Evolutionary conservation across 2,797 vertebrate species (phyloP).

Genomic region (Hozukius guyotensis): DNA sequence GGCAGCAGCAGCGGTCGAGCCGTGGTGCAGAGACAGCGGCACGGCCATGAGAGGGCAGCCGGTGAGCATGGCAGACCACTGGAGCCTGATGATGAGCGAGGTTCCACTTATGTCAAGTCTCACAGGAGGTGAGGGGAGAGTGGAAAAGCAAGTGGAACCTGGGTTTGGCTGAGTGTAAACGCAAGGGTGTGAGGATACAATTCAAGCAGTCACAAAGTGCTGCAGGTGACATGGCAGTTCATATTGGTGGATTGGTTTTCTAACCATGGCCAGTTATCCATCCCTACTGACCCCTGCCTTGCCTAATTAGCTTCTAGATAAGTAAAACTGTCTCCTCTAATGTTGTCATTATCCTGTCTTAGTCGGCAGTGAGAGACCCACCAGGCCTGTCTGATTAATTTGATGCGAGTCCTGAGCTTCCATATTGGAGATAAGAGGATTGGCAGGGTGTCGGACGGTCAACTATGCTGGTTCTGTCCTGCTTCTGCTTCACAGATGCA

Average conservation of each 20-base stretch:
- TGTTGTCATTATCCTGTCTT: conserved; percentile 48
- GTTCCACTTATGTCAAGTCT: conserved; percentile 91
- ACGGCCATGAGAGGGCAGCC: conserved; percentile 82
- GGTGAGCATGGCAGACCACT: conserved; percentile 87
- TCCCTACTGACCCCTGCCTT: not conserved
- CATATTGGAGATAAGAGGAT: conserved; percentile 41
- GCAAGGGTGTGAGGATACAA: not conserved
- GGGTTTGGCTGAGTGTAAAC: conserved; percentile 36
- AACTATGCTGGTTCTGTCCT: conserved; percentile 15
- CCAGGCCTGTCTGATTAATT: conserved; percentile 37
- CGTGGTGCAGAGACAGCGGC: conserved; percentile 84
- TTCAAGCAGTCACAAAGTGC: not conserved
- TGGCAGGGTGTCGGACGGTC: conserved; percentile 7
- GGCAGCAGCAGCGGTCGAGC: conserved; percentile 77
- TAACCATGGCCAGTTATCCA: not conserved
- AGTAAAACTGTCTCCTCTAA: conserved; percentile 13
- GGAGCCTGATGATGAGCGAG: conserved; percentile 89
- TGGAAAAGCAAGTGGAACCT: conserved; percentile 42
- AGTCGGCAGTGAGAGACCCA: conserved; percentile 24
- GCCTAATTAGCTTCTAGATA: conserved; percentile 30
- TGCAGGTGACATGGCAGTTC: not conserved
- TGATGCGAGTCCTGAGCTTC: conserved; percentile 33
- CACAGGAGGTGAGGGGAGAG: conserved; percentile 88
- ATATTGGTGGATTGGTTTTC: conserved; percentile 11
- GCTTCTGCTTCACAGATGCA: conserved; percentile 15